Base-by-base conservation (phyloP, 2,797 vertebrate species). In the Phataginus tricuspis region DNA sequence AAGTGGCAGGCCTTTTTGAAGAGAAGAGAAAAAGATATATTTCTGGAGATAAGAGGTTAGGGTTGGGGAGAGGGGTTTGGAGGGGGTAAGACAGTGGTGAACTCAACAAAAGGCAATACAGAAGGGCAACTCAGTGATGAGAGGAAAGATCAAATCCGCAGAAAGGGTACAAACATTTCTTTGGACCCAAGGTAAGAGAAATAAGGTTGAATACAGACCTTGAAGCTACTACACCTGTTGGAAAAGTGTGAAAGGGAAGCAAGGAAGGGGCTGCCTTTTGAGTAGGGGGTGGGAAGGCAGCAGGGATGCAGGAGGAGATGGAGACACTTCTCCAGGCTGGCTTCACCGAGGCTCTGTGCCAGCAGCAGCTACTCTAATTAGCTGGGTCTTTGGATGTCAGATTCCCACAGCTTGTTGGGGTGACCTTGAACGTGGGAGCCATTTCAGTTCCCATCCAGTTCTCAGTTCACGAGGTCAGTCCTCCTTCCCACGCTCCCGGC, bases 261-360 rank as follows among this genome's bases (percentile, higher is more conserved):
- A 45, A 68, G 91, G 42, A 23, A 39, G 72, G 49, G 69, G 75
- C n/a, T 8, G 5, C 19, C 29, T 82, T 69, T 57, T 2, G 85
- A 63, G 11, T 13, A 34, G 91, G 23, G n/a, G 37, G 21, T 10
- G 5, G 71, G n/a, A 31, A 59, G 51, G 14, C 19, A 7, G 25
- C 1, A 13, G 11, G 34, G 10, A 7, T 12, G 31, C 1, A 0
- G 27, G 63, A 25, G 10, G 37, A n/a, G 59, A 16, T 42, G 0
- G 27, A 21, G 66, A 37, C 51, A 27, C 59, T 8, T 57, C 23
- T 1, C 69, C 66, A 53, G 79, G 69, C 21, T 25, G 51, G 29
- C 59, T 74, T 79, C 37, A 10, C 12, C 2, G 19, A 39, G 49
- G 63, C 25, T 31, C n/a, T 29, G 6, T 42, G 53, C 18, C 34